These are phyloP conservation scores for Notamacropus eugenii DNA, from an alignment of 2,797 vertebrate species.

Conservation along the genomic window DNA sequence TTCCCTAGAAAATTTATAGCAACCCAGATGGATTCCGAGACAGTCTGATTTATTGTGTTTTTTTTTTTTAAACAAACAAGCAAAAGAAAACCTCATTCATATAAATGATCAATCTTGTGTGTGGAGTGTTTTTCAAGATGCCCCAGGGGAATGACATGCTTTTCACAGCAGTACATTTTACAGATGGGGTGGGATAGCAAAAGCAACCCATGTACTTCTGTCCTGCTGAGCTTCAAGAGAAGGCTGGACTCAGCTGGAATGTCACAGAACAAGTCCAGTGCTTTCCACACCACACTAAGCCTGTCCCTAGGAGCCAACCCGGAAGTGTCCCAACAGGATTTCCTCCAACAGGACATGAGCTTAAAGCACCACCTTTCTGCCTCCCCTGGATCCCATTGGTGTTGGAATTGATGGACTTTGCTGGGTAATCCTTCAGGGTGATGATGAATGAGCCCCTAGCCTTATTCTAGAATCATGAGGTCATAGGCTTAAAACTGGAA, in stretches of 20 bases:
- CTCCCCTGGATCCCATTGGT: background rate
- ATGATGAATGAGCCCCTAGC: background rate
- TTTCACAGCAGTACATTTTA: background rate
- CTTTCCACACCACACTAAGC: background rate
- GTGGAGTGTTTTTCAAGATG: conserved; percentile 64
- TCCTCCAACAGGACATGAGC: background rate
- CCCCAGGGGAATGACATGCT: background rate
- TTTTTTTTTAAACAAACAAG: background rate
- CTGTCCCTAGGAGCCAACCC: background rate
- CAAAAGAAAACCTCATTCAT: background rate
- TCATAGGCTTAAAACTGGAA: background rate
- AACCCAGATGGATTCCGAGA: background rate
- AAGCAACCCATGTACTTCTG: background rate
- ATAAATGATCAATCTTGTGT: conserved; percentile 20
- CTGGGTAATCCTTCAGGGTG: background rate
- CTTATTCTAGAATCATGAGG: background rate
- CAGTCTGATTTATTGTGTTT: background rate
- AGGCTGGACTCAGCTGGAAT: background rate
- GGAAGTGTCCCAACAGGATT: background rate
- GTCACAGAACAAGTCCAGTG: background rate
- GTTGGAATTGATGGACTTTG: background rate
- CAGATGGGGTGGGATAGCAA: background rate
- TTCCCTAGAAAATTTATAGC: background rate
- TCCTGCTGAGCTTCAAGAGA: background rate
- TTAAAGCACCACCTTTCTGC: background rate